Evolutionary conservation across 2,113 vertebrate species (phyloP), one percentile per base, ranked within the genome.

Genomic region (Eudyptes chrysolophus): DNA sequence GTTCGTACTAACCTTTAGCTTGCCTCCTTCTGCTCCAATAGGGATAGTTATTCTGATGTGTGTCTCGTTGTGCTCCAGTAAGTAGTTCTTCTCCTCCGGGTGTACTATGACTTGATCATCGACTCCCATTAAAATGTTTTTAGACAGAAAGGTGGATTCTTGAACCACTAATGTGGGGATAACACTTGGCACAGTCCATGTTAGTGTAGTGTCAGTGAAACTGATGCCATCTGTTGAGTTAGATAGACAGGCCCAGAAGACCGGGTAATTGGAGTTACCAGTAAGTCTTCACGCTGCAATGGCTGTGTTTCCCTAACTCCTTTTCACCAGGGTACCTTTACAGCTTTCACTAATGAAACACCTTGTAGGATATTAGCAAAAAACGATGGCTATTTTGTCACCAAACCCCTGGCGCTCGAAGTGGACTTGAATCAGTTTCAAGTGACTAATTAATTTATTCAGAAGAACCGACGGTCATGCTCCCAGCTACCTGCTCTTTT

Each of bases 11-110:
- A 98, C 97, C 97, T 97, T 79, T 44, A 97, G 57, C 69, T 81
- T 95, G 25, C 99, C 99, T 42, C 98, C 98, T 6, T 87, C 79
- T 30, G 98, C 98, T 60, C 99, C 99, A 16, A 99, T 60, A 36
- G 99, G 99, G 68, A 99, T 94, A 26, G 96, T 93, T 77, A 98
- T 25, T 44, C 95, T 8, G 36, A 99, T 89, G 22, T 98, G 89
- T 6, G 84, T 42, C 21, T 98, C 40, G 0, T 93, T 97, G 29
- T 98, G 66, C 24, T 97, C 89, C 84, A 99, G 27, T 4, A 89
- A 79, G 64, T 98, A 99, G 26, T 80, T 90, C 40, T 94, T 95
- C 58, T 98, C 91, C 5, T 94, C 74, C 30, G 74, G 96, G 69
- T 32, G 87, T 77, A 13, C 54, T 40, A 48, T 95, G 40, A 20